Base-by-base conservation (phyloP, 2,113 vertebrate species). In the Semicossyphus pulcher region DNA sequence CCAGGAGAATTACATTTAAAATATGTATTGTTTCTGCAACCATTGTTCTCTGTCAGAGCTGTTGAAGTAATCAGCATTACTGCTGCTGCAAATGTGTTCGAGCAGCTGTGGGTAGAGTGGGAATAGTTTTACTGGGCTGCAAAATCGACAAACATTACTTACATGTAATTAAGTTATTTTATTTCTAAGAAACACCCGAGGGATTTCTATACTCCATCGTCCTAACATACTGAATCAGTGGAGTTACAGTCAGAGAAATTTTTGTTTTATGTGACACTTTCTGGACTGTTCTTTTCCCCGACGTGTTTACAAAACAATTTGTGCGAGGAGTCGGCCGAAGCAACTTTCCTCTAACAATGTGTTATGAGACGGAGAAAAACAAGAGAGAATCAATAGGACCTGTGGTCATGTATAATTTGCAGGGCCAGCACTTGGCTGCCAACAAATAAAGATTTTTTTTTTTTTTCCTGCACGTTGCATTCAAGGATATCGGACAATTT, bases 361-460 rank as follows among this genome's bases (percentile, higher is more conserved):
- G 81, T 80, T 88, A 88, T 88, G 85, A 90, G 81, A 92, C 77
- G 72, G 84, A 89, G 86, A 89, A 92, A 91, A 91, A 91, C 89
- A 92, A 89, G 81, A 87, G 85, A 76, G 81, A 91, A 92, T 93
- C 91, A 86, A 93, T 93, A 91, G 73, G 54, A 88, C 81, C 82
- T 69, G 86, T 90, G 88, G 85, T 90, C 89, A 90, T 91, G 86
- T 92, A 91, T 91, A 91, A 92, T 92, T 91, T 90, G 88, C 89
- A 89, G 82, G 86, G 74, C 87, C 80, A 83, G 84, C 86, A 89
- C 86, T 88, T 89, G 88, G 86, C 90, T 91, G 85, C 90, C 73
- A 88, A 90, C 80, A 88, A 88, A 89, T 90, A 90, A 86, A 90
- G 81, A 89, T 90, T 84, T 88, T 73, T 80, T 77, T 70, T n/a